These are phyloP conservation scores for Perccottus glenii DNA, from an alignment of 2,113 vertebrate genomes.

Conservation along the genomic window DNA sequence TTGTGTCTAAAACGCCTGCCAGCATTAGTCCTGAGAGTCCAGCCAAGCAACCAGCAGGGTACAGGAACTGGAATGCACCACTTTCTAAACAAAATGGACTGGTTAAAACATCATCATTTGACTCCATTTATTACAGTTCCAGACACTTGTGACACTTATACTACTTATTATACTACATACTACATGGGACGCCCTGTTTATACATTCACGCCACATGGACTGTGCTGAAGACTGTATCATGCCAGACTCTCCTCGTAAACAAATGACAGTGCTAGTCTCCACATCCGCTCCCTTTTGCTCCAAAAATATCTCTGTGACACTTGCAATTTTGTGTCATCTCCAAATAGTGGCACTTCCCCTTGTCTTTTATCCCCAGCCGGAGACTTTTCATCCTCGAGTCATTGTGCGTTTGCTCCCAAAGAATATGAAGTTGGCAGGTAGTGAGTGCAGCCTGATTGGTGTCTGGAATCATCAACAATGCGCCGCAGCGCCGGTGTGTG, in stretches of 20 bases:
- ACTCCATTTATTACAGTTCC: constrained; percentile 25
- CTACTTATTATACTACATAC: constrained; percentile 39
- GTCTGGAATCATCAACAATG: constrained; percentile 60
- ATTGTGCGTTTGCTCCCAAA: constrained; percentile 26
- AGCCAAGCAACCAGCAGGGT: constrained; percentile 22
- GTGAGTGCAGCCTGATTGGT: constrained; percentile 43
- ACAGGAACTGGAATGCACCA: constrained; percentile 29
- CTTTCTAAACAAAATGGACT: constrained; percentile 53
- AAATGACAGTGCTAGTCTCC: constrained; percentile 24
- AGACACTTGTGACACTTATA: too few species aligned
- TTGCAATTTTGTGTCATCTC: constrained; percentile 37
- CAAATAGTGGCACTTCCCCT: constrained; percentile 18
- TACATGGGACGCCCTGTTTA: constrained; percentile 20
- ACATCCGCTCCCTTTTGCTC: constrained; percentile 19
- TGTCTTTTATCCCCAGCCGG: constrained; percentile 25
- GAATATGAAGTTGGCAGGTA: constrained; percentile 51
- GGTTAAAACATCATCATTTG: constrained; percentile 50
- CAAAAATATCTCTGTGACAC: constrained; percentile 17
- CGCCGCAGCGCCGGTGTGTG: constrained; percentile 41
- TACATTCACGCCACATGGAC: constrained; percentile 34
- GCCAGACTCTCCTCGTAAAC: constrained; percentile 13
- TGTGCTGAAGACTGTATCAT: constrained; percentile 33
- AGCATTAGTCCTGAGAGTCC: constrained; percentile 50
- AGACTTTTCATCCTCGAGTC: constrained; percentile 16
- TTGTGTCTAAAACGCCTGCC: constrained; percentile 6